Base-by-base conservation (phyloP, 2,888 invertebrate species). In the Cordilura impudica region DNA sequence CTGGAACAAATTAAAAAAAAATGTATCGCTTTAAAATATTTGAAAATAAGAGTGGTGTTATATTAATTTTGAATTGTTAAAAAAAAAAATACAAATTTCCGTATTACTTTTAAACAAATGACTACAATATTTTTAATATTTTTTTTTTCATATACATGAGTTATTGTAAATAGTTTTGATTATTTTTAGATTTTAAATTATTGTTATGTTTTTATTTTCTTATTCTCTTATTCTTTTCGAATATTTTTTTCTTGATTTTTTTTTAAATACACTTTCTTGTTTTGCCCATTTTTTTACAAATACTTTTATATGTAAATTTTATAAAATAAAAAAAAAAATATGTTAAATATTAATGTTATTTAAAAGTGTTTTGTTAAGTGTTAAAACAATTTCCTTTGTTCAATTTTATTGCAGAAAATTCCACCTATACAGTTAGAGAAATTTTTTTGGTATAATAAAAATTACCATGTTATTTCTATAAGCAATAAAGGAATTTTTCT, bases 41-140 rank as follows among this genome's bases (percentile, higher is more conserved):
- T 29, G 56, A 56, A 56, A 56, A 21, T 39, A 61, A 61, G 47
- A 61, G 61, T 61, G 29, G 19, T 47, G 16, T 26, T 35, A 2
- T 35, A 1, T 35, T 6, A 1, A 2, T 21, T 26, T 47, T 26
- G 18, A 61, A 18, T 43, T 60, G 4, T 39, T 26, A 4, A 12
- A 35, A 12, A 45, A 1, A n/a, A 61, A 45, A 26, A 16, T 23
- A 47, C 12, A 19, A 47, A 31, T 61, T 61, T 61, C 61, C 61
- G 61, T 10, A 49, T 47, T 61, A 26, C 6, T 19, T 23, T 39
- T 31, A n/a, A n/a, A 39, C 8, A n/a, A 14, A 39, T 39, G 35
- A 39, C 35, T n/a, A n/a, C 12, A 12, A 35, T n/a, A 31, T 7
- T 31, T 31, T 31, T 31, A 10, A 8, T 39, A n/a, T 39, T 39